phyloP scores from a whole-genome alignment of 2,888 invertebrate species.

The Yponomeuta cagnagella region DNA sequence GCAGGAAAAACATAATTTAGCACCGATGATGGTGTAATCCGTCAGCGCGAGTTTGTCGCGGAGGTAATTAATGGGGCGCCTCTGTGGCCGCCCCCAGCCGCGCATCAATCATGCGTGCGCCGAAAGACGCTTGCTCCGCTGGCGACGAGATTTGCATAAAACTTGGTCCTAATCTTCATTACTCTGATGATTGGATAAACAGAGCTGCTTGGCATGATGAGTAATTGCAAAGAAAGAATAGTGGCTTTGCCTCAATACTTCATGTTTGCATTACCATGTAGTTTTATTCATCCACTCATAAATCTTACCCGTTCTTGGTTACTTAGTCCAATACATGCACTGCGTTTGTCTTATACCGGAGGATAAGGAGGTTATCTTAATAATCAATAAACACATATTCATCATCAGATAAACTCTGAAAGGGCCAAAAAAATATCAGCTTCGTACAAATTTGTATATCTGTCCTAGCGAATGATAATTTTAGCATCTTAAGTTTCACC shows the following conservation, averaged over 20 bases:
- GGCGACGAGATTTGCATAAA: background rate
- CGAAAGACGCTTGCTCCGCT: background rate
- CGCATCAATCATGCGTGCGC: background rate
- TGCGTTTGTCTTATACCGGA: too few species aligned
- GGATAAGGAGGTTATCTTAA: background rate
- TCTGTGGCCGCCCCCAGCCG: background rate
- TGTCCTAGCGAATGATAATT: too few species aligned
- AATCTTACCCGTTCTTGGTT: too few species aligned
- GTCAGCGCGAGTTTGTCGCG: conserved; percentile 25
- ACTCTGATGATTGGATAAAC: background rate
- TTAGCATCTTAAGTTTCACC: too few species aligned
- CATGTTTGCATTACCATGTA: too few species aligned
- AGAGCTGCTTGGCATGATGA: background rate
- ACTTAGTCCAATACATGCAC: too few species aligned
- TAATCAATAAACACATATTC: background rate
- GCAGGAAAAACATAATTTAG: background rate
- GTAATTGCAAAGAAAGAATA: background rate
- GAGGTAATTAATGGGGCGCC: conserved; percentile 37
- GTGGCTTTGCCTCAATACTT: too few species aligned
- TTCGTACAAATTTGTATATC: too few species aligned
- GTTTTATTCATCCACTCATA: too few species aligned
- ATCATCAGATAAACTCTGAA: too few species aligned
- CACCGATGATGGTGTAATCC: conserved; percentile 3
- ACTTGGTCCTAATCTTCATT: background rate
- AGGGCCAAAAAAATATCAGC: too few species aligned